These are phyloP conservation scores for Gephyroberyx darwinii DNA, from an alignment of 2,797 vertebrate species.

Conservation along the genomic window DNA sequence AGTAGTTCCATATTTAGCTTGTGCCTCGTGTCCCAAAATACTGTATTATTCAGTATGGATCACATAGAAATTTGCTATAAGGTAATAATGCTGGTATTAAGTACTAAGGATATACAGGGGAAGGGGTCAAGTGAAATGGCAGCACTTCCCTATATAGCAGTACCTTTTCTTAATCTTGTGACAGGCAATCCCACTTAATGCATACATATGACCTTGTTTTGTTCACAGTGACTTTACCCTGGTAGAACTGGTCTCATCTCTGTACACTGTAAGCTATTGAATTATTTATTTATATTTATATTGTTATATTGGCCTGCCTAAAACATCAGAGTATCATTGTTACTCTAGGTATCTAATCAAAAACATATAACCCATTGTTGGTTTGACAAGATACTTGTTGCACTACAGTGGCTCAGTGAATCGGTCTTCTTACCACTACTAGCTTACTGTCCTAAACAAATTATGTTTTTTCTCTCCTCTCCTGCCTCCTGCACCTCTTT, in stretches of 20 bases:
- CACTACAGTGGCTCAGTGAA: too few species aligned
- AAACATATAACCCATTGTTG: too few species aligned
- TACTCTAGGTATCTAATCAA: too few species aligned
- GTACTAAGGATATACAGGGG: neutral
- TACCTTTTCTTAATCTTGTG: neutral
- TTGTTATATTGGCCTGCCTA: neutral
- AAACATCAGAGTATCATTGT: neutral
- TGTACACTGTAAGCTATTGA: neutral
- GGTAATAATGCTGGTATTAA: neutral
- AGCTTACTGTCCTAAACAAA: too few species aligned
- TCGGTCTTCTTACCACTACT: too few species aligned
- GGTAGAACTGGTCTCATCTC: neutral
- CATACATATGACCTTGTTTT: neutral
- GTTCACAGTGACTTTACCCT: neutral
- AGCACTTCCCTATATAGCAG: neutral
- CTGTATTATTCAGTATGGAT: constrained; percentile 28
- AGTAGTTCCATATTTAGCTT: constrained; percentile 53
- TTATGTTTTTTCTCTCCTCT: too few species aligned
- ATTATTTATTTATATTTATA: neutral
- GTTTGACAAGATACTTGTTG: too few species aligned
- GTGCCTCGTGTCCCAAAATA: constrained; percentile 31
- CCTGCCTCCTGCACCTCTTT: too few species aligned
- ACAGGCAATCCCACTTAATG: neutral
- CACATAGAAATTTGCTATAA: constrained; percentile 7
- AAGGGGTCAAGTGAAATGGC: neutral